Evolutionary conservation across 2,888 invertebrate genomes (phyloP), one percentile per base, ranked within the genome.

Genomic region (Plebejus anna): DNA sequence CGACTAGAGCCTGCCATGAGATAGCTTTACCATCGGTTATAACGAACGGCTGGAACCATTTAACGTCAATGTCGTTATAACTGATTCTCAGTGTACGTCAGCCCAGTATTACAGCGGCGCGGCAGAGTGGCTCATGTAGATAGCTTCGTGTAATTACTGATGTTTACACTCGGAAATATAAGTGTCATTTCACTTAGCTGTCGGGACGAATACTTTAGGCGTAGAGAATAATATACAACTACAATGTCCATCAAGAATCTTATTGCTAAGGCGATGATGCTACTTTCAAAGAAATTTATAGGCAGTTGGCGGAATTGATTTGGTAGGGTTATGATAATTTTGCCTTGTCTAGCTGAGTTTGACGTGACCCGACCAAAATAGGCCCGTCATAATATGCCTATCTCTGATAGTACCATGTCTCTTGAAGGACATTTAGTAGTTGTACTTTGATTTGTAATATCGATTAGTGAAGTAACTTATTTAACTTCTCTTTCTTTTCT

Each of bases 61-160:
- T 16, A 4, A 16, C 22, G 22, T 59, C 22, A 7, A 59, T 59
- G 59, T 59, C 59, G 59, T 59, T 59, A 59, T 59, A 59, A 59
- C 59, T 5, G n/a, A 59, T 59, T n/a, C 4, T 59, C 59, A 7
- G n/a, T 59, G 59, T 9, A 28, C 61, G 76, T 77, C 79, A 77
- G 77, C 80, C 80, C 82, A 81, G 81, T 83, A 82, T 82, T 81
- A 80, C 80, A 85, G 84, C 87, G 85, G 86, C 85, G 82, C 66
- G 66, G 32, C 85, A 84, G 86, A 87, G 88, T 88, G 91, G 92
- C 92, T 93, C 94, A 89, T 93, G 94, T 93, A 93, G 94, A 94
- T 94, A 94, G 94, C 93, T 93, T 92, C 88, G 91, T 92, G 91
- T 92, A 90, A 92, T 91, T 91, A 90, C 89, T 90, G 88, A 89